Evolutionary conservation across 2,888 invertebrate species (phyloP).

Genomic region (Conchocele bisecta): DNA sequence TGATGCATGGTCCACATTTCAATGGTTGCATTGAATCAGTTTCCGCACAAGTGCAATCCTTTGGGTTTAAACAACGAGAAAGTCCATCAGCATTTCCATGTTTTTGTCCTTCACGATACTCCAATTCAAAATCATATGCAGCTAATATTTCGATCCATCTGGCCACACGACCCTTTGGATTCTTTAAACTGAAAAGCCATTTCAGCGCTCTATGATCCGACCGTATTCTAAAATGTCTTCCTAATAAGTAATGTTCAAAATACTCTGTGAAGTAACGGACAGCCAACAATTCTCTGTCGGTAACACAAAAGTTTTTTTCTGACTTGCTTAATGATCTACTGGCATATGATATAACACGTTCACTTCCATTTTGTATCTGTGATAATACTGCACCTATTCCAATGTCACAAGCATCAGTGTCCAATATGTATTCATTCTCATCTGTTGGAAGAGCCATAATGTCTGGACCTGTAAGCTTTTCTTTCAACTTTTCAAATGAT

Average conservation of each 20-base stretch:
- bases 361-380: conserved; percentile 24
- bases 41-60: conserved; percentile 11
- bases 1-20: background rate
- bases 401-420: conserved; percentile 46
- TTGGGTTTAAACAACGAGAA: conserved; percentile 19
- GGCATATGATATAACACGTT: conserved; percentile 39
- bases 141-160: conserved; percentile 28
- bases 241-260: conserved; percentile 18
- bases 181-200: conserved; percentile 18
- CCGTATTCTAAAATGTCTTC: conserved; percentile 7
- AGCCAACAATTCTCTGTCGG: conserved; percentile 24
- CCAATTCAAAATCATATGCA: conserved; percentile 4
- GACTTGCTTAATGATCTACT: conserved; percentile 16
- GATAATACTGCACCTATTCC: conserved; percentile 39
- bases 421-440: conserved; percentile 20
- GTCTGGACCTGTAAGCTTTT: conserved; percentile 11
- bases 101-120: conserved; percentile 8
- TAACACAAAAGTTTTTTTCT: conserved; percentile 25
- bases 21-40: background rate
- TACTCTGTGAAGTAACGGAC: conserved; percentile 23
- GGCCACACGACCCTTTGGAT: conserved; percentile 15
- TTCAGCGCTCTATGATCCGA: conserved; percentile 19
- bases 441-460: conserved; percentile 31
- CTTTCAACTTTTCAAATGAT: conserved; percentile 34
- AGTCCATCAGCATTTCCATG: conserved; percentile 27